Base-by-base conservation (phyloP, 1,140 invertebrate species). In the Dreissena polymorpha region DNA sequence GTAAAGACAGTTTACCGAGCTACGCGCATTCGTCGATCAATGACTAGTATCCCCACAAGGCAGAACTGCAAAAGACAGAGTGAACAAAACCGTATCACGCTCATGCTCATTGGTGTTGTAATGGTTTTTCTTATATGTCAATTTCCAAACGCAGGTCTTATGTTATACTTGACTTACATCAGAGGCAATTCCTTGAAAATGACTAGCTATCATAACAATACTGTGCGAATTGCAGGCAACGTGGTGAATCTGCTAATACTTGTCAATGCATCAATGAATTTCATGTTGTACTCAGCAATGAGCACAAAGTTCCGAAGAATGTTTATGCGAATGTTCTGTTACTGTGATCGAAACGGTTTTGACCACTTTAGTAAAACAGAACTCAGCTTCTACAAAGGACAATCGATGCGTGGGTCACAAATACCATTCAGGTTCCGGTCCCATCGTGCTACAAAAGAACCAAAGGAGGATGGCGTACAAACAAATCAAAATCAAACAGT, bases 261-360 rank as follows among this genome's bases (percentile, higher is more conserved):
- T 50, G 92, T 96, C 63, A 96, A 96, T 92, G 95, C 96, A 1
- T 91, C 93, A 12, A 94, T 95, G 5, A 96, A 96, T 93, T 96
- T 97, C 92, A 93, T 97, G 67, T 92, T 97, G 57, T 97, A 97
- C 91, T 96, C 96, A 86, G 94, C 95, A 39, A 94, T 97, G 87
- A 96, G 95, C 86, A 95, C 95, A 89, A 96, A 96, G 85, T 97
- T 96, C 92, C 93, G 96, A 23, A 94, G 94, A 73, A 96, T 96
- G 13, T 95, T 97, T 85, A 93, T 95, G 69, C 89, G 94, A 29
- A 93, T 96, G 13, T 95, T 96, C 88, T 95, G 88, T 67, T 67
- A 51, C 49, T 76, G 60, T 57, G 67, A 51, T 55, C 65, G 65
- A 53, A 14, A 65, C 2, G 53, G 49, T n/a, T 23, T 53, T 27